Base-by-base conservation (phyloP, 2,113 vertebrate genomes). In the Isichthys henryi region DNA sequence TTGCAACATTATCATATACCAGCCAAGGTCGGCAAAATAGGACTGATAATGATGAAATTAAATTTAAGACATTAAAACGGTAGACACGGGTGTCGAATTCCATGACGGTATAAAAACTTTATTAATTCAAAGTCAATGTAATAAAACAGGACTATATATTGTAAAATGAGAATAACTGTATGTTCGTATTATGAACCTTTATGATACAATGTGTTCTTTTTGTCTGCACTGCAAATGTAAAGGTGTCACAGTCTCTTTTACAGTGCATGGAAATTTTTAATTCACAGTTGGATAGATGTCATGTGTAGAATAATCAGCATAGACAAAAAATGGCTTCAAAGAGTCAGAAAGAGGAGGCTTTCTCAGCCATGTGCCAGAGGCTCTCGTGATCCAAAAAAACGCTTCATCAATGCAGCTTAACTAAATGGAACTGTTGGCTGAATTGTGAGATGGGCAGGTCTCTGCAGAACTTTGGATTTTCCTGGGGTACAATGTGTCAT, bases 91-190 rank as follows among this genome's bases (percentile, higher is more conserved):
- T 89, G 70, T n/a, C 35, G 52, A 77, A 89, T 84, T 89, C 23
- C n/a, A 62, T 56, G 39, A 62, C 77, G 49, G 50, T 89, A 89
- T 85, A 89, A 89, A 89, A 89, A 62, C 70, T 83, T 82, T 83
- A 89, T 89, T 89, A 58, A 56, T 85, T 89, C 52, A 89, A 85
- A 89, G 17, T 53, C 56, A 48, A 85, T 48, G 52, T 89, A 84
- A 85, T 53, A 62, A 85, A 89, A 84, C 35, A 62, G 46, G 83
- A 84, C 35, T 50, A 82, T 15, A 27, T 35, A 50, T 58, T 58
- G 31, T 56, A 89, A 85, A 84, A 84, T 45, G 50, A 31, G 43
- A 31, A 43, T 83, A 80, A 88, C 70, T 89, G 88, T 82, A 89
- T 43, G 82, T 89, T 48, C 23, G 46, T 89, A 46, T 58, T 62